Conservation (phyloP, 2,113 vertebrate genomes). For the Aleadryas rufinucha region DNA sequence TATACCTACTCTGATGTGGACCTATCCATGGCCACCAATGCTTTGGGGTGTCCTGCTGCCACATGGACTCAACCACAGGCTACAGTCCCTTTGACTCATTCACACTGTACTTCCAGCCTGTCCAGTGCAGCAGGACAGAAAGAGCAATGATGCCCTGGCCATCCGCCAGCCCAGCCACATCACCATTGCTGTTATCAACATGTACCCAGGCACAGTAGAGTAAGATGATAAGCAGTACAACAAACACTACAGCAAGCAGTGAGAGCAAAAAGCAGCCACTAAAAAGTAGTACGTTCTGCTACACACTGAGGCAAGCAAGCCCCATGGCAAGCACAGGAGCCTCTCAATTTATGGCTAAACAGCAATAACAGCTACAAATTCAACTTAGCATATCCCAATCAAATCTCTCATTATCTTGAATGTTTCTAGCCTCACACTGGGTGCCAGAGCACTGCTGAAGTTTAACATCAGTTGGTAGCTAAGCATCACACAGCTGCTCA, state of each 20-base stretch:
- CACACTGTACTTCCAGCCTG: not conserved
- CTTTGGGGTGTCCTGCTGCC: not conserved
- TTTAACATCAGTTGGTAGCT: not conserved
- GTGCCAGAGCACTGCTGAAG: not conserved
- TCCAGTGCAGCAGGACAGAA: not conserved
- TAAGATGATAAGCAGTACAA: not conserved
- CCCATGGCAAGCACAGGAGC: not conserved
- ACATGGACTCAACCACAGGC: not conserved
- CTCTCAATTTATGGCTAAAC: not conserved
- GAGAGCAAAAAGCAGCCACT: not conserved
- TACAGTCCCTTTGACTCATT: not conserved
- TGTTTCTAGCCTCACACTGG: not conserved
- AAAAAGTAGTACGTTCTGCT: not conserved
- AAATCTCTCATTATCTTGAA: not conserved
- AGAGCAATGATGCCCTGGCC: accelerated
- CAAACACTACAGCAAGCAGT: not conserved
- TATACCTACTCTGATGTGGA: not conserved
- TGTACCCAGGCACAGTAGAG: not conserved
- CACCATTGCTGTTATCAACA: not conserved
- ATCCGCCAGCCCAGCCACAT: not conserved
- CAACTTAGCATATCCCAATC: not conserved
- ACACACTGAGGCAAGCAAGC: not conserved
- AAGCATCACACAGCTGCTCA: not conserved
- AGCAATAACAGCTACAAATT: not conserved
- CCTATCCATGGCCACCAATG: not conserved